A percentile compares a stretch with the other conserved stretches of the same genome.
These are phyloP conservation scores for Neopelma chrysocephalum DNA, from an alignment of 2,797 vertebrate species.

Conservation along the genomic window DNA sequence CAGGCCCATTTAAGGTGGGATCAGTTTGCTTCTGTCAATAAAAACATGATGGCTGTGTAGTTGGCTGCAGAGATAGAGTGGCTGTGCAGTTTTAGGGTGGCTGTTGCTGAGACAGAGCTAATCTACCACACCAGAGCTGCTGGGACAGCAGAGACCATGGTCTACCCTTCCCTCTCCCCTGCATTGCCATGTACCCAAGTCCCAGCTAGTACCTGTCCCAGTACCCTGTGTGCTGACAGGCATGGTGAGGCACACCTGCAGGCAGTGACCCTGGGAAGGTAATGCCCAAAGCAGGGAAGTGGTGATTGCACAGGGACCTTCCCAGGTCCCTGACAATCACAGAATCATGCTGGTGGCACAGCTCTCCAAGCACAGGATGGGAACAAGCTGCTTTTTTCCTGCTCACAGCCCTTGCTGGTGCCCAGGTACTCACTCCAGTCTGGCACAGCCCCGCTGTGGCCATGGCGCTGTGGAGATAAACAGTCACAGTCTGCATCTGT, in stretches of 20 bases:
- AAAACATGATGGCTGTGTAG: neutral
- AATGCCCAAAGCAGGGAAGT: rapidly evolving
- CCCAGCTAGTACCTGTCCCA: neutral
- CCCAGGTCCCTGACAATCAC: rapidly evolving
- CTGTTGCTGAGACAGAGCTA: neutral
- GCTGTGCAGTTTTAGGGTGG: neutral
- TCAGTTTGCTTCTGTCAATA: neutral
- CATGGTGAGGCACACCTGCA: neutral
- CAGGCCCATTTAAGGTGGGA: neutral
- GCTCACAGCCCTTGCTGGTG: rapidly evolving
- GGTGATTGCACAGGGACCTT: neutral
- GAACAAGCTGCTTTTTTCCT: neutral
- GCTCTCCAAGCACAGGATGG: rapidly evolving
- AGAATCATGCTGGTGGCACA: rapidly evolving
- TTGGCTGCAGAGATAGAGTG: rapidly evolving
- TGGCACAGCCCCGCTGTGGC: neutral
- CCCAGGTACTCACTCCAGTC: rapidly evolving
- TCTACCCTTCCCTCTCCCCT: neutral
- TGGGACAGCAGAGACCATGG: neutral
- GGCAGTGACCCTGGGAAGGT: neutral
- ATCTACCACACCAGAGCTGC: neutral
- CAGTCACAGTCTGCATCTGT: neutral
- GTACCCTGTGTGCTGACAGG: rapidly evolving
- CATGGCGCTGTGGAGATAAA: neutral
- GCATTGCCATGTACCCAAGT: neutral